Conservation (phyloP, 2,888 invertebrate species). For the Masnerella sp. region DNA sequence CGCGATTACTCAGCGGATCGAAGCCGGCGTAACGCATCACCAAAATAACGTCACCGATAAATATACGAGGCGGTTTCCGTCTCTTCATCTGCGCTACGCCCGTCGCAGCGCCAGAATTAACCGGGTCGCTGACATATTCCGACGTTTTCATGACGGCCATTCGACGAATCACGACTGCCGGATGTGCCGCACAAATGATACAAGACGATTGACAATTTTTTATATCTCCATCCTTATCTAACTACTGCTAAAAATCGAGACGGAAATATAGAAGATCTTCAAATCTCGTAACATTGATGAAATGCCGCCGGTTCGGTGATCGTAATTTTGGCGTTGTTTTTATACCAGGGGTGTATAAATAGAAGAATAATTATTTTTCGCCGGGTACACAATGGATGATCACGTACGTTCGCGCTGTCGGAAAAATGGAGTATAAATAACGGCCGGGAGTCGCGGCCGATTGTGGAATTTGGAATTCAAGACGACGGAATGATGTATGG, state of each 20-base stretch:
- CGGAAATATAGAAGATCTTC: too few relatives aligned
- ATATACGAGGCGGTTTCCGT: slow-evolving; percentile 67
- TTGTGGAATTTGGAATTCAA: slow-evolving; percentile 22
- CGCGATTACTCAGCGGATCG: slow-evolving; percentile 77
- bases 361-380: too few relatives aligned
- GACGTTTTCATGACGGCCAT: slow-evolving; percentile 53
- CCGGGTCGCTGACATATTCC: slow-evolving; percentile 67
- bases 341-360: too few relatives aligned
- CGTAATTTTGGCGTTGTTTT: too few relatives aligned
- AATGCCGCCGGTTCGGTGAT: too few relatives aligned
- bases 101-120: slow-evolving; percentile 75
- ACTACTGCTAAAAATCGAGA: too few relatives aligned
- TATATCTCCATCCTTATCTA: too few relatives aligned
- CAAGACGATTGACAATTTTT: too few relatives aligned
- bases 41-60: slow-evolving; percentile 77
- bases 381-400: slow-evolving; percentile 3
- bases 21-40: slow-evolving; percentile 76
- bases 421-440: slow-evolving; percentile 42
- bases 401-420: slow-evolving; percentile 16
- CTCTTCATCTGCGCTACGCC: slow-evolving; percentile 58
- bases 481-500: slow-evolving; percentile 27
- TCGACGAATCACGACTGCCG: slow-evolving; percentile 33
- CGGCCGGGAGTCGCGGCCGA: slow-evolving; percentile 16
- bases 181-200: slow-evolving; percentile 28
- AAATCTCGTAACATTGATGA: too few relatives aligned